Evolutionary conservation across 2,113 vertebrate genomes (phyloP).

Genomic region (Petroica traversi): DNA sequence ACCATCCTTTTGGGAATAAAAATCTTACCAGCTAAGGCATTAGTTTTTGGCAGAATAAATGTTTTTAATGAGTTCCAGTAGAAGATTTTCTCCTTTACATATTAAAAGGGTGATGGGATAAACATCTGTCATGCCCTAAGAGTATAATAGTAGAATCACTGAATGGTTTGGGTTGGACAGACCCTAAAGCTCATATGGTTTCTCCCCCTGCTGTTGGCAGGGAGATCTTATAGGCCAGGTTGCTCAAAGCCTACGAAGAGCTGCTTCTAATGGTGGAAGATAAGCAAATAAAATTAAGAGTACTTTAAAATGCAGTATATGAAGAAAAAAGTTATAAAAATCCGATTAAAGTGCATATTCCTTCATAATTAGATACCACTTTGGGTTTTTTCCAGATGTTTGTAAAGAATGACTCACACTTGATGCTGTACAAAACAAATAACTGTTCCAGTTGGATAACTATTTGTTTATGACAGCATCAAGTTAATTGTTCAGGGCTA

Average conservation of each 20-base stretch:
- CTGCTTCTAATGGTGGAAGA: neutral
- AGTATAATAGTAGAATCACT: neutral
- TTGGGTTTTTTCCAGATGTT: neutral
- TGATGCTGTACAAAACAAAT: neutral
- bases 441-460: neutral
- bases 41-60: neutral
- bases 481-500: neutral
- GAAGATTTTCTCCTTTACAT: neutral
- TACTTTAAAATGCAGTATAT: neutral
- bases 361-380: neutral
- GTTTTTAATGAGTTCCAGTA: neutral
- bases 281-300: neutral
- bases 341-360: neutral
- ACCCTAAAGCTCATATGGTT: neutral
- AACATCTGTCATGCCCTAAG: neutral
- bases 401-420: neutral
- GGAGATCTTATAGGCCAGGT: neutral
- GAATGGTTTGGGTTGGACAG: neutral
- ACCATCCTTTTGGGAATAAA: neutral
- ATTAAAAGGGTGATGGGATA: neutral
- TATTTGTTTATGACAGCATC: neutral
- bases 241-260: neutral
- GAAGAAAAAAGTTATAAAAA: neutral
- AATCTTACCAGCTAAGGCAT: neutral
- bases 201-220: neutral